Base-by-base conservation (phyloP, 2,797 vertebrate species). In the Neosilurus hyrtlii region DNA sequence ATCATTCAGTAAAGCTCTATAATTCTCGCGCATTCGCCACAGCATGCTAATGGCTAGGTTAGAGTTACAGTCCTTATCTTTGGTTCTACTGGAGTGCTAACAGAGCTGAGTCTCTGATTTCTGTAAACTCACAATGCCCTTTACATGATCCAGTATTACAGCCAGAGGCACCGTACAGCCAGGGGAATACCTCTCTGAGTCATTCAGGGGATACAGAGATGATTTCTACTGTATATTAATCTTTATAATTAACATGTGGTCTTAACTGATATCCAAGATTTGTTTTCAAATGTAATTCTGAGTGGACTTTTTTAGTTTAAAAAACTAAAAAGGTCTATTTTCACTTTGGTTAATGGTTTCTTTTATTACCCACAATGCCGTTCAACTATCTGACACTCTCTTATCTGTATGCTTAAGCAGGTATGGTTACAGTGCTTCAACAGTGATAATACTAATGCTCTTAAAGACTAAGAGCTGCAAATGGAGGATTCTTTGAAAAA, bases 51-150 rank as follows among this genome's bases (percentile, higher is more conserved):
- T 87, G 75, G 86, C 15, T 22, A 80, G 88, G 83, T 89, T 88
- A 88, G 78, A 88, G 85, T 90, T 89, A 88, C 86, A 20, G 70
- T 52, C 61, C 85, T 86, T 84, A 90, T 91, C 88, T 88, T 49
- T 66, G 82, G 71, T 82, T 82, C 82, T 61, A 66, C 78, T 54
- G 65, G 24, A 83, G 80, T 73, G 74, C 43, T 30, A 61, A 67
- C 67, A 56, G 9, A 79, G 57, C 9, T 51, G 75, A 79, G 63
- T 83, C 76, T 74, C 77, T n/a, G 20, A 37, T 52, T 82, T 84
- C 82, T 67, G 26, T 57, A 82, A 67, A 83, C 70, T 54, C 30
- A 76, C 79, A 83, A 54, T 59, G 71, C 16, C 79, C 76, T 83
- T 74, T 77, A 77, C 73, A 79, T 49, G 30, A 70, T 26, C 43